Evolutionary conservation across 1,140 invertebrate genomes (phyloP), one percentile per base, ranked within the genome.

Genomic region (Brachionus koreanus): DNA sequence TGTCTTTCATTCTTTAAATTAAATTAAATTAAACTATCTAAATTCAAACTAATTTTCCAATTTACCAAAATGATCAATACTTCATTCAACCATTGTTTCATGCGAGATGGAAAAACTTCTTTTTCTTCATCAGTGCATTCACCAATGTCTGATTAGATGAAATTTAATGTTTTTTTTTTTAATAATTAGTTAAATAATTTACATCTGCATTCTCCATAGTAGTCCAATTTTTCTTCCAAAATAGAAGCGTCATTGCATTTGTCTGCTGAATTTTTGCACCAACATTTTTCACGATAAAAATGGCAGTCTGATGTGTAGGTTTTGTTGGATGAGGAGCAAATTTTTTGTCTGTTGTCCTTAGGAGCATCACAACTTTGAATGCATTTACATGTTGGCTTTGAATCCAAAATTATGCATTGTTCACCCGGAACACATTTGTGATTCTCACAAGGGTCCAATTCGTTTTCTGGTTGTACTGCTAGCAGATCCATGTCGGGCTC

Each of bases 51-150:
- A 37, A 37, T 16, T 37, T 16, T n/a, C 5, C 23, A 63, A 63
- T 23, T 23, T 79, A 79, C 75, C 29, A 82, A 82, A 43, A 65
- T 65, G 5, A 61, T 9, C 7, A 82, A 35, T 12, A 82, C 57
- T 43, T 82, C 79, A 9, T 65, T 35, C 5, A 82, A 3, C 79
- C 79, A 82, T 67, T 46, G 25, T 42, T 82, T 82, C 79, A 82
- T 82, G 2, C 79, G 57, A 7, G 57, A 19, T 49, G 79, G 79
- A 67, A 82, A 82, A 49, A 69, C 35, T 69, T 65, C 65, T 43
- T 42, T 37, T 69, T 82, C 61, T 19, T 65, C 12, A 1, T 7
- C 57, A 9, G 61, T 43, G 25, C 79, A 82, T 23, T 65, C 57
- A 9, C 65, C 79, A 37, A 82, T 39, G 19, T 67, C 79, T 82